These are phyloP conservation scores for Channa striata DNA, from an alignment of 2,797 vertebrate species.

Conservation along the genomic window DNA sequence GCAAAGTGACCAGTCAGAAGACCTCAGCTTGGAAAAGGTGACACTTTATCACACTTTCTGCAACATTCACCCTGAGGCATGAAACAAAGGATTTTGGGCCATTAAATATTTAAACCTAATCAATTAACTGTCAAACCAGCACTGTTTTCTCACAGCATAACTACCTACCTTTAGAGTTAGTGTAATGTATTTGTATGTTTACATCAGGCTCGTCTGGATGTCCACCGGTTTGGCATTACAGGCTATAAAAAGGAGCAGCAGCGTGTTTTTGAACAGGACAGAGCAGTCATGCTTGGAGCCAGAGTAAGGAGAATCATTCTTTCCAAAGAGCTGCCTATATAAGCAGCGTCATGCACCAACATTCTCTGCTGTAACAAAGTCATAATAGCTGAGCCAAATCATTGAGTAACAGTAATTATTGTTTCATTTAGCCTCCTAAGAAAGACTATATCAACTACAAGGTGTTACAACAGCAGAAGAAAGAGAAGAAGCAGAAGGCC, in stretches of 20 bases:
- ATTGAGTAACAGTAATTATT: not conserved
- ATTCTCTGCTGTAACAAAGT: not conserved
- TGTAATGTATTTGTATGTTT: not conserved
- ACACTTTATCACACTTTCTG: not conserved
- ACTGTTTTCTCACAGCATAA: too few relatives aligned
- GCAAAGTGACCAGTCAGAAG: slow-evolving; percentile 56
- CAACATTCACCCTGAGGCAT: not conserved
- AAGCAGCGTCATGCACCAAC: not conserved
- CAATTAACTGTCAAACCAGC: not conserved
- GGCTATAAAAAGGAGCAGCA: slow-evolving; percentile 94
- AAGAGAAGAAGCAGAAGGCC: slow-evolving; percentile 83
- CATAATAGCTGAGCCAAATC: not conserved
- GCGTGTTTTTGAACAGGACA: slow-evolving; percentile 90
- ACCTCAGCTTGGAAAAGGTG: slow-evolving; percentile 93
- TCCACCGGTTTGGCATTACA: slow-evolving; percentile 95
- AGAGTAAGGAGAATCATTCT: slow-evolving; percentile 78
- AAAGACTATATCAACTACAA: slow-evolving; percentile 92
- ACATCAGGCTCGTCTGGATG: slow-evolving; percentile 92
- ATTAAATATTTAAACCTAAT: not conserved
- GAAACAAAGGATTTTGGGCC: not conserved
- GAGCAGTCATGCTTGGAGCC: slow-evolving; percentile 96
- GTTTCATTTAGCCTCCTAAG: slow-evolving; percentile 87
- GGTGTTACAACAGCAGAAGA: slow-evolving; percentile 88
- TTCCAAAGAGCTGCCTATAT: not conserved
- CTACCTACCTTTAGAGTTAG: too few relatives aligned